These are phyloP conservation scores for Neria commutata DNA, from an alignment of 2,888 invertebrate genomes.

Conservation along the genomic window DNA sequence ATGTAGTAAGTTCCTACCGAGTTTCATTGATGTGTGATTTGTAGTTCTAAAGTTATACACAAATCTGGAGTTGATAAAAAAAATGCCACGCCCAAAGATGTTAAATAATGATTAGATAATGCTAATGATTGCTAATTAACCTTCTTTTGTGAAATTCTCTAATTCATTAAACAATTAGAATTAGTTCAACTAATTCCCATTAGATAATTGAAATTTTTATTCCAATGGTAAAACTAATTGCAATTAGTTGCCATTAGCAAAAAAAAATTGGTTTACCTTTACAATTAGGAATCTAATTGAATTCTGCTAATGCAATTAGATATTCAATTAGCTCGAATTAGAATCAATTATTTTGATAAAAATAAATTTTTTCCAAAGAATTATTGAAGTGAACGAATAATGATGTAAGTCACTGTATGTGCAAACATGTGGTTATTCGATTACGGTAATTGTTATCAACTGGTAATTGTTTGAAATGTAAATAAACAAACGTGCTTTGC, in stretches of 20 bases:
- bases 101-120: background rate
- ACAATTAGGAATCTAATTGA: background rate
- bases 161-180: background rate
- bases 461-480: slow-evolving; percentile 12
- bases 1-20: no score
- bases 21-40: no score
- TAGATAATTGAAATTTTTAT: background rate
- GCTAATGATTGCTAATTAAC: background rate
- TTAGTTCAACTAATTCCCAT: background rate
- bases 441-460: slow-evolving; percentile 12
- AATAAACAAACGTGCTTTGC: slow-evolving; percentile 3
- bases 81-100: no score
- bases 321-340: background rate
- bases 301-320: background rate
- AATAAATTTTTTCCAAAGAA: slow-evolving; percentile 6
- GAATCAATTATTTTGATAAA: background rate
- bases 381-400: slow-evolving; percentile 15
- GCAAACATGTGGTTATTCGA: background rate
- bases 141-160: background rate
- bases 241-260: background rate
- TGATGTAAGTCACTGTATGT: slow-evolving; percentile 8
- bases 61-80: no score
- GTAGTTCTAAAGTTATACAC: no score
- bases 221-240: background rate
- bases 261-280: background rate